Percentiles rank a stretch among this genome's conserved stretches.
Evolutionary conservation across 35 echinoderm and acorn worm species (phyloP).

Genomic region (Apostichopus californicus): DNA sequence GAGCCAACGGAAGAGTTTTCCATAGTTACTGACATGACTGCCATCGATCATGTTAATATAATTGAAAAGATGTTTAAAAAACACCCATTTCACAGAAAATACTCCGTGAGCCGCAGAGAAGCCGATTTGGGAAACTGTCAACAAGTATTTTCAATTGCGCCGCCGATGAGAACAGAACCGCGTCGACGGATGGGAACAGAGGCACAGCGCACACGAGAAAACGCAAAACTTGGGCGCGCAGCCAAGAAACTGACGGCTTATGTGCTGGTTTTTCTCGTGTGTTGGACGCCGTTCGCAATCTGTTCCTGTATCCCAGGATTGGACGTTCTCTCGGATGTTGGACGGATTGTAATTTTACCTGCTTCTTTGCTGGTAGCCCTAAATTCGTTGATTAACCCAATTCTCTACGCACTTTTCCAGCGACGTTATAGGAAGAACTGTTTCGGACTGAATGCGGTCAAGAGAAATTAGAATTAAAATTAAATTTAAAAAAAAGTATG

Average conservation of each 20-base stretch:
- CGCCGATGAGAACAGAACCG: background rate
- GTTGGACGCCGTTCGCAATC: background rate
- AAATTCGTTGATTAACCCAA: conserved; percentile 13
- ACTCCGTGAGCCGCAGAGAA: background rate
- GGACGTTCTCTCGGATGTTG: background rate
- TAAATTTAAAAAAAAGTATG: background rate
- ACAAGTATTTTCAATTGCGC: background rate
- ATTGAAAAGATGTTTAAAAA: background rate
- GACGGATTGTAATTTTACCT: background rate
- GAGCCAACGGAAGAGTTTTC: background rate
- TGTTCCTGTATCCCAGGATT: background rate
- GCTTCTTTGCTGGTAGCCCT: background rate
- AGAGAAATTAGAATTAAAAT: background rate
- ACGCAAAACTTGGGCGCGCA: background rate
- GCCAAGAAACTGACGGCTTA: background rate
- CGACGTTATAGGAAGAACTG: background rate
- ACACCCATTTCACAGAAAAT: background rate
- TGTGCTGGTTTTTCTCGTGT: background rate
- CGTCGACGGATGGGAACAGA: too few species aligned
- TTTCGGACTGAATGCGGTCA: background rate
- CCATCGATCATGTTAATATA: too few species aligned
- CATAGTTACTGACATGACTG: background rate
- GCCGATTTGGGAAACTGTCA: background rate
- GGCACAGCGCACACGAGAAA: background rate
- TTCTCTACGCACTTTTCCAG: background rate